Percentiles rank a stretch among this genome's conserved stretches.
Conservation (phyloP, 2,888 invertebrate genomes). For the Brachypalpus laphriformis region DNA sequence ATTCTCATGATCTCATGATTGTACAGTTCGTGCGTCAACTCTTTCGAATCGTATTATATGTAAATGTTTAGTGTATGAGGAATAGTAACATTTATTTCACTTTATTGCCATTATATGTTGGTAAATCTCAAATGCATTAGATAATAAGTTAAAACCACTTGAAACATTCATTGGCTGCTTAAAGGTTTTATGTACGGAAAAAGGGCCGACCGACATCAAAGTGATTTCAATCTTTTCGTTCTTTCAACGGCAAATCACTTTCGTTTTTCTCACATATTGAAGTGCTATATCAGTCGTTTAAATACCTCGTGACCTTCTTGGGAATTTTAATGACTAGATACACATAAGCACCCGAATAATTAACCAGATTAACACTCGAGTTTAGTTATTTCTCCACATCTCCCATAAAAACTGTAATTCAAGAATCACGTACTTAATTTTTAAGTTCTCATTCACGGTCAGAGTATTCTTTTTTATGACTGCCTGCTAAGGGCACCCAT, state of each 20-base stretch:
- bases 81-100: too few relatives aligned
- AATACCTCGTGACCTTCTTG: constrained; percentile 38
- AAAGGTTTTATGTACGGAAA: too few relatives aligned
- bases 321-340: constrained; percentile 13
- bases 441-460: constrained; percentile 58
- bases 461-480: constrained; percentile 35
- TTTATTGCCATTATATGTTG: too few relatives aligned
- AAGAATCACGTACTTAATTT: background rate
- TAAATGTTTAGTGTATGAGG: background rate
- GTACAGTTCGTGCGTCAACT: background rate
- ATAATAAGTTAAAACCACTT: too few relatives aligned
- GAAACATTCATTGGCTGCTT: too few relatives aligned
- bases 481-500: constrained; percentile 15
- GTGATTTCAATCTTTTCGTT: too few relatives aligned
- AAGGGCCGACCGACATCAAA: too few relatives aligned
- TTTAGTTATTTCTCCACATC: background rate
- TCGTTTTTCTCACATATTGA: background rate
- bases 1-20: too few relatives aligned
- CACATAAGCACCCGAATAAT: background rate
- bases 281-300: background rate
- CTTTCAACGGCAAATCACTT: constrained; percentile 16
- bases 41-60: background rate
- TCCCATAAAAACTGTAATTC: background rate
- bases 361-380: background rate
- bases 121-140: too few relatives aligned